A percentile compares a stretch with the other conserved stretches of the same genome.
phyloP scores from a whole-genome alignment of 1,140 invertebrate species.

The Helicoverpa armigera region DNA sequence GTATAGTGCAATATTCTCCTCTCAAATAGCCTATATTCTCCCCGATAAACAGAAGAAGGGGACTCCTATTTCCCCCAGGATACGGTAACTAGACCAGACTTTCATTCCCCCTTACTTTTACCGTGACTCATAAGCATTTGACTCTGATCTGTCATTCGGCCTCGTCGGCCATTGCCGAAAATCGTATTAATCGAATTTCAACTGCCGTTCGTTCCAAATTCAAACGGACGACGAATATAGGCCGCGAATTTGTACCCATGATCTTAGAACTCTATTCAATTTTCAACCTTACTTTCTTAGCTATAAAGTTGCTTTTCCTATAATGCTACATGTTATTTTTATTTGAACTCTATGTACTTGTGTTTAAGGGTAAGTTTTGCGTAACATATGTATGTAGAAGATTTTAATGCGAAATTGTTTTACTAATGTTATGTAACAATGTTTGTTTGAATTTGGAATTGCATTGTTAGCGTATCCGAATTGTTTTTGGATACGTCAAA shows the following conservation, averaged over 20 bases:
- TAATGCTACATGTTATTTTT: not conserved
- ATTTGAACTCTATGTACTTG: not conserved
- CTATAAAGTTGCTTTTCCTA: not conserved
- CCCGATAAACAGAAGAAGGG: not conserved
- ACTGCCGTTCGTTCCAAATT: conserved; percentile 69
- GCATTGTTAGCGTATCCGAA: not conserved
- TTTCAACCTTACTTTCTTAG: not conserved
- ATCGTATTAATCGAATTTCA: conserved; percentile 74
- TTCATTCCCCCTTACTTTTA: not conserved
- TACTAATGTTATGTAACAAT: not conserved
- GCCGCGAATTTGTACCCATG: conserved; percentile 58
- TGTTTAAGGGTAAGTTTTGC: not conserved
- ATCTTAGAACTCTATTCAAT: not conserved
- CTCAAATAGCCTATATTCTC: not conserved
- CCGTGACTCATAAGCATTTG: conserved; percentile 3
- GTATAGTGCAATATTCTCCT: too few species aligned
- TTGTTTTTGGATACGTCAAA: not conserved
- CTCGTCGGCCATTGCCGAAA: conserved; percentile 56
- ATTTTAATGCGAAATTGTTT: conserved; percentile 20
- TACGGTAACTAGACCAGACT: not conserved
- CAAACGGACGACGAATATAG: conserved; percentile 77
- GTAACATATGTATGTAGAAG: not conserved
- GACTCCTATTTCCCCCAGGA: not conserved
- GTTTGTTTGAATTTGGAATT: conserved; percentile 28
- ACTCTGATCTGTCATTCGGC: not conserved